Conservation (phyloP, 2,113 vertebrate species). For the Acinonyx jubatus region DNA sequence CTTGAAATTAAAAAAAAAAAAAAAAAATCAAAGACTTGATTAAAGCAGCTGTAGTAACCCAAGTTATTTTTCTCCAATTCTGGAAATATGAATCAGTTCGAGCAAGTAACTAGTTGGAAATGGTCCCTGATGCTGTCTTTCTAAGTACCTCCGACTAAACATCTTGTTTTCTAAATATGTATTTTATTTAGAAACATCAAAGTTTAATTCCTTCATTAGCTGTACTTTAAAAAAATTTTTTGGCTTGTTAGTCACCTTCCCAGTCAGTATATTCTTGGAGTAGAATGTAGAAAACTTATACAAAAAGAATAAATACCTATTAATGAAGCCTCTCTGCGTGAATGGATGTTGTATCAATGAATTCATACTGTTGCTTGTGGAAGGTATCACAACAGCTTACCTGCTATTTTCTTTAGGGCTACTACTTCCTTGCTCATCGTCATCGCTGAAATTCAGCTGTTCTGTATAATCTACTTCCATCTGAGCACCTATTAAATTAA, state of each 20-base stretch:
- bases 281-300: neutral
- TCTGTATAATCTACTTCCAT: slow-evolving; percentile 99
- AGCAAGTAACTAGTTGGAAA: neutral
- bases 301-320: neutral
- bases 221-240: neutral
- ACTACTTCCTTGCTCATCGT: slow-evolving; percentile 94
- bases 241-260: neutral
- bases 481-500: slow-evolving; percentile 91
- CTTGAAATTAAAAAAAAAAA: neutral
- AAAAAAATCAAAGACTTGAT: neutral
- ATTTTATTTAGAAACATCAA: neutral
- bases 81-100: neutral
- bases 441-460: slow-evolving; percentile 98
- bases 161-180: neutral
- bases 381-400: slow-evolving; percentile 80
- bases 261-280: neutral
- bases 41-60: neutral
- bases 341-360: neutral
- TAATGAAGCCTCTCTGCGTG: neutral
- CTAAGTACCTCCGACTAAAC: neutral
- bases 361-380: neutral
- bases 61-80: neutral
- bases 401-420: slow-evolving; percentile 92
- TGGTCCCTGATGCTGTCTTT: neutral
- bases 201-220: neutral